Evolutionary conservation across 2,888 invertebrate genomes (phyloP).

Genomic region (Diogma glabrata): DNA sequence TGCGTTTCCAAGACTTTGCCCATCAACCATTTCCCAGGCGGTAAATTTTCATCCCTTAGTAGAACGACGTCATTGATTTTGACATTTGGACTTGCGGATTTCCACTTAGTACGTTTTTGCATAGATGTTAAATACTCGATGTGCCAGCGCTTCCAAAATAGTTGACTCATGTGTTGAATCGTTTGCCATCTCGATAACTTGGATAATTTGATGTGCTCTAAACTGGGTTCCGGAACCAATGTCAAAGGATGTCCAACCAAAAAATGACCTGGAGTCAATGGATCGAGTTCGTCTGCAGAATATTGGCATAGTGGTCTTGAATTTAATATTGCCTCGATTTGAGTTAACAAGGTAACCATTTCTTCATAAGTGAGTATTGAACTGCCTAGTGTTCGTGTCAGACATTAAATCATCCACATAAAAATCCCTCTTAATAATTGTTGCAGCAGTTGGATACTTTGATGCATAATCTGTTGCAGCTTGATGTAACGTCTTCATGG

Average conservation of each 20-base stretch:
- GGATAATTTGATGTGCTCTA: slow-evolving; percentile 13
- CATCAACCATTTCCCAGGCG: slow-evolving; percentile 21
- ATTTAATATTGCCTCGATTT: slow-evolving; percentile 1
- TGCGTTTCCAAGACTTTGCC: slow-evolving; percentile 19
- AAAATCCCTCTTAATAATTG: slow-evolving; percentile 1
- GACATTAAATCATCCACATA: slow-evolving; percentile 13
- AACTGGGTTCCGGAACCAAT: slow-evolving; percentile 19
- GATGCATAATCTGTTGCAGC: slow-evolving; percentile 10
- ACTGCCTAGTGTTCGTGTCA: neutral
- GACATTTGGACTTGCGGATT: slow-evolving; percentile 13
- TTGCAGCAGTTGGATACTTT: slow-evolving; percentile 14
- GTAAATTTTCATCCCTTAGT: slow-evolving; percentile 21
- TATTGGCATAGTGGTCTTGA: neutral
- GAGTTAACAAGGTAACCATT: neutral
- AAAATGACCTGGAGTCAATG: neutral
- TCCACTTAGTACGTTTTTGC: slow-evolving; percentile 23
- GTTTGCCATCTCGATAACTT: slow-evolving; percentile 22
- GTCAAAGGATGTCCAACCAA: neutral
- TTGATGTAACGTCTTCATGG: slow-evolving; percentile 12
- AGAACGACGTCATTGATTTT: slow-evolving; percentile 21
- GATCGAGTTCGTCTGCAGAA: neutral
- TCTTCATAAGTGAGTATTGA: neutral
- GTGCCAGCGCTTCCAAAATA: slow-evolving; percentile 22
- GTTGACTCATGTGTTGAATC: slow-evolving; percentile 20
- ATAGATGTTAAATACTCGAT: slow-evolving; percentile 22